Evolutionary conservation across 2,113 vertebrate genomes (phyloP).

Genomic region (Chauna torquata): DNA sequence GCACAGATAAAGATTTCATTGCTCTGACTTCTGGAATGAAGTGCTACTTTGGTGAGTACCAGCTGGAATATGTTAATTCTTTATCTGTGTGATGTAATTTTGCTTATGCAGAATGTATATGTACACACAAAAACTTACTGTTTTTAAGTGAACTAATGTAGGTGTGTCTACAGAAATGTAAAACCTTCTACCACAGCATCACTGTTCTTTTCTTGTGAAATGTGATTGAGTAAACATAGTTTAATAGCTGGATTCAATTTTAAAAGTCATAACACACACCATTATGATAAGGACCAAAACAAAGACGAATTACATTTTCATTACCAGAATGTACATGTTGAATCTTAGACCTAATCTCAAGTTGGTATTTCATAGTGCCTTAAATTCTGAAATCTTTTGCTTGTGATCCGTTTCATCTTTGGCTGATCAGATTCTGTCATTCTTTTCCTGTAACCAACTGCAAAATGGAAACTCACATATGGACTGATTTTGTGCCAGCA

Average conservation of each 20-base stretch:
- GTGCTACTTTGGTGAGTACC: slow-evolving; percentile 8
- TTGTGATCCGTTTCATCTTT: not conserved
- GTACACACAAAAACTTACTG: not conserved
- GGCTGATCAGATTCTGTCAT: not conserved
- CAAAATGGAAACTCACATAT: not conserved
- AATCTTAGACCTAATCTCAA: not conserved
- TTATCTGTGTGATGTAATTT: not conserved
- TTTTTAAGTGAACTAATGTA: not conserved
- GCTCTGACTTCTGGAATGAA: not conserved
- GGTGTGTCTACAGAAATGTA: not conserved
- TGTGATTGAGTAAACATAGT: not conserved
- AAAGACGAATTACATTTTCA: not conserved
- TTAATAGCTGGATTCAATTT: not conserved
- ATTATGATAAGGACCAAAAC: not conserved
- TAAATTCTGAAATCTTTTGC: not conserved
- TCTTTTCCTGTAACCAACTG: not conserved
- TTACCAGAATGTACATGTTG: not conserved
- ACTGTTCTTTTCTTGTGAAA: not conserved
- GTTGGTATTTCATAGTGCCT: not conserved
- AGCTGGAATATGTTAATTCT: not conserved
- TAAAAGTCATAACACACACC: not conserved
- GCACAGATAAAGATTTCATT: not conserved
- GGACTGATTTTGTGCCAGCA: not conserved
- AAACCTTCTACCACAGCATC: not conserved
- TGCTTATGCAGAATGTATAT: not conserved